Percentiles rank a stretch among this genome's conserved stretches.
Evolutionary conservation across 2,888 invertebrate genomes (phyloP).

Genomic region (Mythimna vitellina): DNA sequence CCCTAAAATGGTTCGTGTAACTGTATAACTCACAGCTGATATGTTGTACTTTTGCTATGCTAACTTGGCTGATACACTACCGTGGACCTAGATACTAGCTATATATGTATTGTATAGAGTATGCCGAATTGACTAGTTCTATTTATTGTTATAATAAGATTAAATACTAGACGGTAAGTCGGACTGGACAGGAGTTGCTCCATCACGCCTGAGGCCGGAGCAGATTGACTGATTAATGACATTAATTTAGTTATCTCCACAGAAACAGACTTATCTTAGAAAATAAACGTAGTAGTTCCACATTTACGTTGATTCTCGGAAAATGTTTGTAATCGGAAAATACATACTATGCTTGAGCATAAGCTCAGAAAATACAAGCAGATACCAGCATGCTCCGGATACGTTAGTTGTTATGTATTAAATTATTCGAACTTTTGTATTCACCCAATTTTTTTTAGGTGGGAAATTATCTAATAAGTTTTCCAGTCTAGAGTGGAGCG

Average conservation of each 20-base stretch:
- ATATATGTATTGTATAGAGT: neutral
- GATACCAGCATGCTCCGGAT: too few relatives aligned
- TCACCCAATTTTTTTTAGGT: neutral
- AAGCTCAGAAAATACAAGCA: neutral
- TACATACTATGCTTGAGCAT: neutral
- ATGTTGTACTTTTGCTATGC: neutral
- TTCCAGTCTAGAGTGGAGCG: too few relatives aligned
- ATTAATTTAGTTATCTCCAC: constrained; percentile 25
- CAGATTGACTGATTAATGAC: constrained; percentile 38
- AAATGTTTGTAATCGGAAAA: neutral
- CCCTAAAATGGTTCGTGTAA: neutral
- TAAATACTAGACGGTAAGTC: constrained; percentile 34
- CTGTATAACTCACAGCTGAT: neutral
- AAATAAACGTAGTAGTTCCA: neutral
- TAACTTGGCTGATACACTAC: neutral
- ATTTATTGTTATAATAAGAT: constrained; percentile 52
- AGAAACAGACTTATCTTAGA: constrained; percentile 7
- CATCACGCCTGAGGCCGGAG: constrained; percentile 23
- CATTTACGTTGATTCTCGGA: neutral
- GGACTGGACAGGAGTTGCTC: constrained; percentile 28
- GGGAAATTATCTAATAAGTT: too few relatives aligned
- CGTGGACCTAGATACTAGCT: neutral
- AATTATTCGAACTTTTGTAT: neutral
- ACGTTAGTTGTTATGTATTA: neutral
- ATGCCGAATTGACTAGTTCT: constrained; percentile 14